Evolutionary conservation across 1,140 invertebrate genomes (phyloP).

Genomic region (Eurosta solidaginis): DNA sequence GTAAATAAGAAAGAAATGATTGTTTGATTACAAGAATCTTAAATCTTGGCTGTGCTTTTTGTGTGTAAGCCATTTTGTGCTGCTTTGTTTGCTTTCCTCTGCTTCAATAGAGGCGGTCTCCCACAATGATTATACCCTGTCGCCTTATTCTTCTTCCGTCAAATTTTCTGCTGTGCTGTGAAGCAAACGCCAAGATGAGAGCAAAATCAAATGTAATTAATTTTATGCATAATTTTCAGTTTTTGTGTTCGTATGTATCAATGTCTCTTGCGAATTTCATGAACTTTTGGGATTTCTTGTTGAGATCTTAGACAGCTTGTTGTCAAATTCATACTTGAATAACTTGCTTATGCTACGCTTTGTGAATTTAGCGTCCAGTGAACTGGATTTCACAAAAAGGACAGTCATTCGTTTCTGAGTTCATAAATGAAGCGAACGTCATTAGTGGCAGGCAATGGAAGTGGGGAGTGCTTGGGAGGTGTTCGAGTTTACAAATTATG

Average conservation of each 20-base stretch:
- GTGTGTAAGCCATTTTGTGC: background rate
- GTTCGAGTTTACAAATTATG: background rate
- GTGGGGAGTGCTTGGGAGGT: background rate
- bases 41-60: background rate
- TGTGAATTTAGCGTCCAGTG: background rate
- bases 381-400: background rate
- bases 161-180: background rate
- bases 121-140: background rate
- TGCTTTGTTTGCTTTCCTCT: too few species aligned
- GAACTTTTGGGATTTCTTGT: background rate
- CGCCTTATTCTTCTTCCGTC: background rate
- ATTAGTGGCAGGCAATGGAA: too few species aligned
- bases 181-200: background rate
- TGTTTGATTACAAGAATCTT: background rate
- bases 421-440: background rate
- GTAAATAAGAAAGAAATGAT: background rate
- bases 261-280: background rate
- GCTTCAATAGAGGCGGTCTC: too few species aligned
- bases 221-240: conserved; percentile 16
- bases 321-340: background rate
- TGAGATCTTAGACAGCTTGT: background rate
- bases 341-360: background rate
- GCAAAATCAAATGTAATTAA: conserved; percentile 11
- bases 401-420: background rate
- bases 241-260: background rate